These are phyloP conservation scores for Athalia cordata DNA, from an alignment of 2,888 invertebrate genomes.

Conservation along the genomic window DNA sequence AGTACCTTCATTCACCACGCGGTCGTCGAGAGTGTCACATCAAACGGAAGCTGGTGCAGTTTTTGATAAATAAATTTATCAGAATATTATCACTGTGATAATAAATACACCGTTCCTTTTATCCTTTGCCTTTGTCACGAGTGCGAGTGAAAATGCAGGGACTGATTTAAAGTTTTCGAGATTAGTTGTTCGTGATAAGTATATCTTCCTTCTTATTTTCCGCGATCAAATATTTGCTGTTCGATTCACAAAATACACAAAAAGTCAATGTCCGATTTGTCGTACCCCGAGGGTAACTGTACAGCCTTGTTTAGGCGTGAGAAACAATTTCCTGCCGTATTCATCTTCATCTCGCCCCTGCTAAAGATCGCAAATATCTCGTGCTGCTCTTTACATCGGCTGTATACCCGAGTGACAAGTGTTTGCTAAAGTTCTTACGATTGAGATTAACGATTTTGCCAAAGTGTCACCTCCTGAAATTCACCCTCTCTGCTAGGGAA, in stretches of 20 bases:
- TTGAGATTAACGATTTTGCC: not conserved
- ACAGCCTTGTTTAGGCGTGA: conserved; percentile 15
- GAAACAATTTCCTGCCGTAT: conserved; percentile 1
- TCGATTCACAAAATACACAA: not conserved
- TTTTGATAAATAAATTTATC: not conserved
- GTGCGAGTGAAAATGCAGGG: conserved; percentile 7
- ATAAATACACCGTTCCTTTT: no score
- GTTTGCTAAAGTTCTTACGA: not conserved
- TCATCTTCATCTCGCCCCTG: not conserved
- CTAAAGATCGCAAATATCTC: not conserved
- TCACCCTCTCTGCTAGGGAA: not conserved
- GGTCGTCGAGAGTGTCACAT: conserved; percentile 37
- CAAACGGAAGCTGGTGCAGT: conserved; percentile 17
- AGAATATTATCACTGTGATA: not conserved
- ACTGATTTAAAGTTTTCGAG: not conserved
- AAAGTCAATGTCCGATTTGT: conserved; percentile 37
- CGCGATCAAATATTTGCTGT: not conserved
- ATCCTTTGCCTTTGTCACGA: not conserved
- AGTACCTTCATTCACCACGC: conserved; percentile 42
- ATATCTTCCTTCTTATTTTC: not conserved
- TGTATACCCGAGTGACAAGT: conserved; percentile 4
- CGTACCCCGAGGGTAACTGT: conserved; percentile 12
- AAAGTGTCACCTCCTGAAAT: conserved; percentile 7
- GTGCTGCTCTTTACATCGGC: not conserved
- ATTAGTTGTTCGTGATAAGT: no score